Base-by-base conservation (phyloP, 2,888 invertebrate species). In the Linnaemya vulpina region DNA sequence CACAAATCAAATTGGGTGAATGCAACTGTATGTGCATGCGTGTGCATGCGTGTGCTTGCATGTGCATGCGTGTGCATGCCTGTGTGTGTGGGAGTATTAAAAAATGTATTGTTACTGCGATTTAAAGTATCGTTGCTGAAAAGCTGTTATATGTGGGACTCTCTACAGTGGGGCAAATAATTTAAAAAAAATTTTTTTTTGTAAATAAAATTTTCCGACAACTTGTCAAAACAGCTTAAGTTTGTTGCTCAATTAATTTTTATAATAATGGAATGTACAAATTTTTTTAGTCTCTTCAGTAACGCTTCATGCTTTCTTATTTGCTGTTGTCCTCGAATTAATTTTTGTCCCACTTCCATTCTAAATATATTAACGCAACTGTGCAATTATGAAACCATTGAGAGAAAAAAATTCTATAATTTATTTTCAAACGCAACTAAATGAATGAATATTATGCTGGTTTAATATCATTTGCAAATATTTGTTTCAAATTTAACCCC, bases 341-440 rank as follows among this genome's bases (percentile, higher is more conserved):
- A 17, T 58, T 55, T 43, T 55, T 30, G 77, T 74, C 51, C 17
- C 25, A 20, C 17, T 2, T 43, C 46, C 35, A 11, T n/a, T 38
- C 17, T 70, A 51, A 22, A 25, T 25, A 40, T 10, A 25, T 63
- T 25, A 22, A 40, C 10, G 46, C 22, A n/a, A 49, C 17, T 35
- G 25, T 77, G 65, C 40, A 40, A 73, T 60, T 78, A 68, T 80
- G 71, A 78, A 68, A 73, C 49, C 35, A 17, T 25, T 7, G 1
- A 62, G n/a, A n/a, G n/a, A 74, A 81, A 71, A 77, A 78, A 63
- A 51, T 10, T 58, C 17, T 70, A 46, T 71, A 77, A 84, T 81
- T 63, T 85, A 75, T 82, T 71, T 71, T 35, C 70, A 85, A 82
- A 75, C 20, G 67, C 35, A 70, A 82, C 58, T 25, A 75, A 74